Evolutionary conservation across 2,113 vertebrate genomes (phyloP).

Genomic region (Albula glossodonta): DNA sequence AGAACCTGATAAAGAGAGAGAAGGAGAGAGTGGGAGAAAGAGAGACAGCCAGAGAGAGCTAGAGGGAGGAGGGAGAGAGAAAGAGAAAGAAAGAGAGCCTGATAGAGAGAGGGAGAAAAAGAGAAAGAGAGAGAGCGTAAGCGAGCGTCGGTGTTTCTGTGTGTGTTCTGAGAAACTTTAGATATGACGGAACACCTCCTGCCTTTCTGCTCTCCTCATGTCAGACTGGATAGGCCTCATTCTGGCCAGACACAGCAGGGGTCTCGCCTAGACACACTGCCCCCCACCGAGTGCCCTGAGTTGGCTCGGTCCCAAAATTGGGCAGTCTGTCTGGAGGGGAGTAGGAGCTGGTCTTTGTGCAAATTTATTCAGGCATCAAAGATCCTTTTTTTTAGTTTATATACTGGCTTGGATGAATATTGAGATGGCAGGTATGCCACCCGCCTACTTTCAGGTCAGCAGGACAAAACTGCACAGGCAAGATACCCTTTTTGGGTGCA

Average conservation of each 20-base stretch:
- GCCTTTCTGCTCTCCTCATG: not conserved
- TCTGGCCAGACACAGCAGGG: slow-evolving; percentile 1
- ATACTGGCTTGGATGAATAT: not conserved
- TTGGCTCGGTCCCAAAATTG: not conserved
- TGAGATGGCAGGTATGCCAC: not conserved
- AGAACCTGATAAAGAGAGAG: no score
- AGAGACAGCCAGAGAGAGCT: no score
- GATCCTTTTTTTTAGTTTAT: not conserved
- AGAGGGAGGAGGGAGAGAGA: no score
- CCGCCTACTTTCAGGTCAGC: not conserved
- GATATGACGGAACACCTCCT: not conserved
- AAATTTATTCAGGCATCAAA: not conserved
- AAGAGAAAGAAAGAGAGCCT: no score
- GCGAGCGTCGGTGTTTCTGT: not conserved
- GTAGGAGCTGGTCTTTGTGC: not conserved
- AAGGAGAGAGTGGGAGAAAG: no score
- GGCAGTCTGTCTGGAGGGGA: not conserved
- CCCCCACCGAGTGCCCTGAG: slow-evolving; percentile 7
- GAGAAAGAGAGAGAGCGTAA: no score
- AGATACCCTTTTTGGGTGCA: not conserved
- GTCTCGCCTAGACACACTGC: slow-evolving; percentile 8
- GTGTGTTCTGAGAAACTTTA: not conserved
- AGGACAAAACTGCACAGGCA: not conserved
- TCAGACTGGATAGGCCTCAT: slow-evolving; percentile 8
- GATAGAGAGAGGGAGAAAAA: no score